Percentiles rank a stretch among this genome's conserved stretches.
Evolutionary conservation across 2,888 invertebrate species (phyloP).

Genomic region (Nesidiocoris tenuis): DNA sequence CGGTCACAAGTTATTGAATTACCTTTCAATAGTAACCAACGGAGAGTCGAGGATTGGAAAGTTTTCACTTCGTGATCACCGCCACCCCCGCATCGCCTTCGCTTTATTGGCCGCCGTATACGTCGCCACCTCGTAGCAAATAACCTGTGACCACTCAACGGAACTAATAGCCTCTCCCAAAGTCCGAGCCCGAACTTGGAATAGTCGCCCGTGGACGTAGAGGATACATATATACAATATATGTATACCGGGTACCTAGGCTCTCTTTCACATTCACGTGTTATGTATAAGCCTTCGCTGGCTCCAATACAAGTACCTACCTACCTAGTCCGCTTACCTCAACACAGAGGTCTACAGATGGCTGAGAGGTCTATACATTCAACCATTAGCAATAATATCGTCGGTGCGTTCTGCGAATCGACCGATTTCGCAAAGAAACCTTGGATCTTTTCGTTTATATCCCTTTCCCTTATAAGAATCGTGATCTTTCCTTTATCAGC

Average conservation of each 20-base stretch:
- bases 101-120: background rate
- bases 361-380: background rate
- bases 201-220: background rate
- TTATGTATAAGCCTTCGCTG: background rate
- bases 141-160: slow-evolving; percentile 25
- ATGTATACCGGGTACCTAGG: background rate
- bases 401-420: background rate
- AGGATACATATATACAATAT: no score
- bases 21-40: background rate
- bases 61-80: background rate
- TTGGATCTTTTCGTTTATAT: no score
- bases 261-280: background rate
- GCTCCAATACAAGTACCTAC: background rate
- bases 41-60: background rate
- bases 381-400: background rate
- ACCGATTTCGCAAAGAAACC: no score
- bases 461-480: no score
- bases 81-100: background rate
- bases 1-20: background rate
- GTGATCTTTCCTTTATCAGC: no score
- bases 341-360: background rate
- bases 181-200: background rate
- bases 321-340: background rate
- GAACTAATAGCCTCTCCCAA: slow-evolving; percentile 19
- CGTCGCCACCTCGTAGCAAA: background rate